These are phyloP conservation scores for Microtus pennsylvanicus DNA, from an alignment of 2,113 vertebrate genomes.

Conservation along the genomic window DNA sequence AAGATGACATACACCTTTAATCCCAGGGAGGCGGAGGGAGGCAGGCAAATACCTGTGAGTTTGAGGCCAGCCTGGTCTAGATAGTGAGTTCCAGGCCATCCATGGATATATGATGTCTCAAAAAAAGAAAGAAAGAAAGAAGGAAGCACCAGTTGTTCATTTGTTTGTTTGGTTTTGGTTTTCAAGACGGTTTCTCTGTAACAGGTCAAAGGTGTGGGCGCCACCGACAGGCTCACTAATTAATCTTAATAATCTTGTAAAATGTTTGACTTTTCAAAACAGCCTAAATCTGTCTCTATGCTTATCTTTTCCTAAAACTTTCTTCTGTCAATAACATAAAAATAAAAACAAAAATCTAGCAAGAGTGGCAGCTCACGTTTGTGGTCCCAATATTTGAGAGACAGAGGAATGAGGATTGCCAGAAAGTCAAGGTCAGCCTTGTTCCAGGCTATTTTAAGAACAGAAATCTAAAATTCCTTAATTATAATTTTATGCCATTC, in stretches of 20 bases:
- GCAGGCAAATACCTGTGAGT: not conserved
- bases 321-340: not conserved
- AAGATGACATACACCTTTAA: not conserved
- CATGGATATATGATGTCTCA: not conserved
- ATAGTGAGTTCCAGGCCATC: not conserved
- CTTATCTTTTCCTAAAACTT: not conserved
- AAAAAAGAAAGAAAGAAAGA: too few species aligned
- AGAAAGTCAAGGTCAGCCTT: not conserved
- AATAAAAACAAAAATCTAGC: not conserved
- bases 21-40: not conserved
- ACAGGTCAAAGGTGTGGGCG: not conserved
- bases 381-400: not conserved
- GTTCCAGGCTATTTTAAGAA: not conserved
- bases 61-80: not conserved
- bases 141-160: not conserved
- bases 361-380: not conserved
- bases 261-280: slow-evolving; percentile 8
- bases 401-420: not conserved
- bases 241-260: slow-evolving; percentile 21
- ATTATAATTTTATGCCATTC: not conserved
- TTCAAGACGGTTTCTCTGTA: not conserved
- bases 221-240: not conserved
- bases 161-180: too few species aligned
- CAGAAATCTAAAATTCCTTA: not conserved
- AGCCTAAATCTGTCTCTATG: not conserved